A percentile compares a stretch with the other conserved stretches of the same genome.
Conservation (phyloP, 2,113 vertebrate genomes). For the Podocnemis expansa region DNA sequence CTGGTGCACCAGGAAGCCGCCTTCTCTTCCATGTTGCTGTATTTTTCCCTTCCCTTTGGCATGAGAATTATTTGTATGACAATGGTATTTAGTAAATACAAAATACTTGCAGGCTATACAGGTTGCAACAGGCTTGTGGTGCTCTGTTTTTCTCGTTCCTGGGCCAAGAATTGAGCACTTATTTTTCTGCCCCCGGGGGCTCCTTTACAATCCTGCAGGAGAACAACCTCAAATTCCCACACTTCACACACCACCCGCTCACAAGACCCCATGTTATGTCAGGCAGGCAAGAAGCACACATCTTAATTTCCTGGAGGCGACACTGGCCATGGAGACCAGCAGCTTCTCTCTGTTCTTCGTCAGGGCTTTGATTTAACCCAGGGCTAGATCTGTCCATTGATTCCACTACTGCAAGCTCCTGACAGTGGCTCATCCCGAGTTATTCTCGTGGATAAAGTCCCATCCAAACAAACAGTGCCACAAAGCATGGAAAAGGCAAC, state of each 20-base stretch:
- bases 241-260: neutral
- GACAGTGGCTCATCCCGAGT: neutral
- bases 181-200: conserved; percentile 50
- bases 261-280: neutral
- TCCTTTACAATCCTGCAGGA: conserved; percentile 16
- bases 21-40: conserved; percentile 7
- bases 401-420: neutral
- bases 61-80: conserved; percentile 54
- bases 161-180: conserved; percentile 56
- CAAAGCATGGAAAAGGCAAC: neutral
- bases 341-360: neutral
- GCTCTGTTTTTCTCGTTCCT: conserved; percentile 24
- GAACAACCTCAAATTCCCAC: conserved; percentile 63
- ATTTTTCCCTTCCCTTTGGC: conserved; percentile 51
- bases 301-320: neutral
- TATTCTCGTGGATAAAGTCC: neutral
- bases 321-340: neutral
- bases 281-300: neutral
- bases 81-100: conserved; percentile 53
- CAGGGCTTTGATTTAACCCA: conserved; percentile 14
- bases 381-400: neutral
- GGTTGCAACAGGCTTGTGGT: conserved; percentile 58
- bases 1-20: neutral
- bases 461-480: neutral
- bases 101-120: conserved; percentile 45